Evolutionary conservation across 2,888 invertebrate species (phyloP), one percentile per base, ranked within the genome.

Genomic region (Homarus gammarus): DNA sequence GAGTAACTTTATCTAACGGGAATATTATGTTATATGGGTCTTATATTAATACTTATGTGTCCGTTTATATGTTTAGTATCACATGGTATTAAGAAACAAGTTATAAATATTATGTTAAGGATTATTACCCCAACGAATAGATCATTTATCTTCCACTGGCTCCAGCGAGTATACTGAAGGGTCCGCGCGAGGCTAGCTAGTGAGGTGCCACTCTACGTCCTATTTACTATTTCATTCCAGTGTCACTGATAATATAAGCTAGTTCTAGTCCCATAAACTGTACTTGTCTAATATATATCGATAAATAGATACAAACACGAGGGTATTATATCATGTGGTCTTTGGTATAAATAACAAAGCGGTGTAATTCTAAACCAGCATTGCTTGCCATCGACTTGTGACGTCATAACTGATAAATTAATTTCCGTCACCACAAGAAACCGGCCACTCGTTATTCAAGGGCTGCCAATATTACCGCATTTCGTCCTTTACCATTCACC

Each of bases 361-460:
- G n/a, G n/a, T n/a, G n/a, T n/a, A n/a, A n/a, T n/a, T n/a, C 36
- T 49, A 72, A 10, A 27, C 64, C 8, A 64, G 38, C 44, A 27
- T 44, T 40, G 38, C 56, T 68, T 77, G 87, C 51, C 87, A 87
- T 44, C 81, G 73, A 87, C 81, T 87, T 36, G 61, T 87, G 87
- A 87, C 87, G 87, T 87, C 87, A 87, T 61, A 72, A n/a, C 81
- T 87, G 87, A 87, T 87, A 87, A 87, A 87, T 87, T 87, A 87
- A 81, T 87, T 87, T 87, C 81, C 87, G 81, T 87, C 87, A 87
- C 87, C 87, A 72, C 81, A 81, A 87, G 81, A 82, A 87, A 82
- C 79, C 61, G 73, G 81, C 81, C 87, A 73, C 81, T 87, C 72
- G 87, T 79, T 64, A 83, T 83, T 72, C 83, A 83, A 49, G 70